Percentiles rank a stretch among this genome's conserved stretches.
These are phyloP conservation scores for Colletes latitarsis DNA, from an alignment of 1,140 invertebrate species.

Conservation along the genomic window DNA sequence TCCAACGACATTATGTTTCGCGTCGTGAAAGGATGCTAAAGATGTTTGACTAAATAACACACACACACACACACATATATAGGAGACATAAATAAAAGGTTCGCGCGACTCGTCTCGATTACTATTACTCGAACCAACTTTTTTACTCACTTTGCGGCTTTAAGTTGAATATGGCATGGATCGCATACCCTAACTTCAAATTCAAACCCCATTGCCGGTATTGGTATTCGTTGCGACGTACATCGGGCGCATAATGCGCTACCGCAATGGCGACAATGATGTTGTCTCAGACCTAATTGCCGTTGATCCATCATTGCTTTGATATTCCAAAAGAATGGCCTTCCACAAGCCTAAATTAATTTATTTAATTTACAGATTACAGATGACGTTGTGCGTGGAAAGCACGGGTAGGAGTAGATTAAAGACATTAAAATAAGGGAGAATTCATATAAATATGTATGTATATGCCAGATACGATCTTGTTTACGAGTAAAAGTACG, in stretches of 20 bases:
- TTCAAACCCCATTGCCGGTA: conserved; percentile 98
- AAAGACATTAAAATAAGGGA: no score
- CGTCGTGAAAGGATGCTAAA: conserved; percentile 96
- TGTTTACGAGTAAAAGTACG: no score
- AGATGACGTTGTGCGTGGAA: no score
- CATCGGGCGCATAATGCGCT: conserved; percentile 96
- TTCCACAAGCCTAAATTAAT: conserved; percentile 90
- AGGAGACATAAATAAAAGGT: conserved; percentile 9
- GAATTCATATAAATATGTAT: no score
- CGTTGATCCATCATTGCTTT: conserved; percentile 98
- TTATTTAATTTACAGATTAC: not conserved
- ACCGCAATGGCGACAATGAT: conserved; percentile 95
- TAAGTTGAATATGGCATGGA: conserved; percentile 91
- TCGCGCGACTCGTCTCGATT: not conserved
- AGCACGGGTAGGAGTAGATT: no score
- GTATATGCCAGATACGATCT: no score
- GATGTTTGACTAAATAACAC: conserved; percentile 88
- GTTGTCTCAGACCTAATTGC: conserved; percentile 94
- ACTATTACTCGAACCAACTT: not conserved
- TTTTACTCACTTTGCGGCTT: conserved; percentile 90
- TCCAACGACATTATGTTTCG: conserved; percentile 93
- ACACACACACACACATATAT: no score
- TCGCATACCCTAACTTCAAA: conserved; percentile 98
- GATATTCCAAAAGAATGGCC: conserved; percentile 99
- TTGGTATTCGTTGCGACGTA: conserved; percentile 91